Base-by-base conservation (phyloP, 2,888 invertebrate species). In the Doris montereyensis region DNA sequence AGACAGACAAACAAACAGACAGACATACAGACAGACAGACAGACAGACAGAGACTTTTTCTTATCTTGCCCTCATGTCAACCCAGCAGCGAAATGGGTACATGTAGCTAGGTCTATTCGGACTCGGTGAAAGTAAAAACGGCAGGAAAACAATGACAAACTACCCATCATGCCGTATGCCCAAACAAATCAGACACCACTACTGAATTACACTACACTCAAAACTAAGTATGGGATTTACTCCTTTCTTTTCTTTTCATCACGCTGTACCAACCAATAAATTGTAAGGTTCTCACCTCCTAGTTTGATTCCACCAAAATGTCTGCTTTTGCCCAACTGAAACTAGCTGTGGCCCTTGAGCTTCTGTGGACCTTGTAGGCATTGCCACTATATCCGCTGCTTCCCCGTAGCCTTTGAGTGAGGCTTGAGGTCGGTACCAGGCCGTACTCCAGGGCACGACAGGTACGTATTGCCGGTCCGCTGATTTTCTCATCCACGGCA, bases 371-470 rank as follows among this genome's bases (percentile, higher is more conserved):
- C 17, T 41, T 41, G 21, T 58, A 21, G n/a, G 10, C 30, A 41
- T 28, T 26, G n/a, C 21, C 30, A 5, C 8, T 26, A 24, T n/a
- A n/a, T 28, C 52, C 21, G 41, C 52, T 68, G 68, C 70, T 34
- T 60, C 72, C 72, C 32, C 72, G 26, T 3, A 62, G 77, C 8
- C 72, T 58, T 28, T 28, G 60, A 32, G 74, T 58, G 17, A 74
- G n/a, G 58, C 17, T 74, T 5, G 74, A 74, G 30, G 74, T 74
- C 28, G 74, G 74, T 5, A 74, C 72, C 62, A 78, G 24, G 10
- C 77, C 72, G 57, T 80, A 80, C 67, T 80, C 80, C 60, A 80
- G 58, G 34, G 80, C 76, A 2, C 65, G 21, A 1, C 68, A 24
- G 5, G 70, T 30, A 10, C 70, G 26, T 2, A 17, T 26, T 24